Percentiles rank a stretch among this genome's conserved stretches.
Evolutionary conservation across 2,797 vertebrate genomes (phyloP).

Genomic region (Furcifer pardalis): DNA sequence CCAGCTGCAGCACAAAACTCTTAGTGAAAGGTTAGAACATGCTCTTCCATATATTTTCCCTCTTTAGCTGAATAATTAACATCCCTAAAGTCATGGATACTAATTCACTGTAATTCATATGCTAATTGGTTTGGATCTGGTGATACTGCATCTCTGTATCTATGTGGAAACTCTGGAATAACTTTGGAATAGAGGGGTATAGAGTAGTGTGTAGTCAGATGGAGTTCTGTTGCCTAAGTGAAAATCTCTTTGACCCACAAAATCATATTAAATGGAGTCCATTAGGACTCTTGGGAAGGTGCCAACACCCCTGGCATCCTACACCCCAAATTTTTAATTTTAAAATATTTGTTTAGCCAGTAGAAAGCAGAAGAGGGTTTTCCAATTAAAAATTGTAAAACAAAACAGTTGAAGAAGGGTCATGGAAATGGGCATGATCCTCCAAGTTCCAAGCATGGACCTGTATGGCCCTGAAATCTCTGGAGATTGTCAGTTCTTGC

Average conservation of each 20-base stretch:
- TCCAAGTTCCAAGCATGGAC: no score
- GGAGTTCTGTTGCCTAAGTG: background rate
- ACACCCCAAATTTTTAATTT: no score
- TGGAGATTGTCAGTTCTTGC: no score
- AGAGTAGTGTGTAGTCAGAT: background rate
- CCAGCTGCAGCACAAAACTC: slow-evolving; percentile 93
- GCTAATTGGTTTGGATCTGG: background rate
- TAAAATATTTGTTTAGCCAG: no score
- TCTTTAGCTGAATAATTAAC: background rate
- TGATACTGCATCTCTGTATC: background rate
- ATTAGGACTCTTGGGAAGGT: no score
- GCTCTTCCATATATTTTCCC: slow-evolving; percentile 25
- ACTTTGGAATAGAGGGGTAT: background rate
- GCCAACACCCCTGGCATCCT: no score
- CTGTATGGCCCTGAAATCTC: no score
- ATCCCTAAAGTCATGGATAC: background rate
- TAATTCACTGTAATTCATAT: background rate
- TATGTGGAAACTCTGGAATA: background rate
- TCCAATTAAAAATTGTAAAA: no score
- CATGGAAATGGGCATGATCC: no score
- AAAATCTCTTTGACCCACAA: background rate
- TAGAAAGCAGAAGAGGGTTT: no score
- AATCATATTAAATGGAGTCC: background rate
- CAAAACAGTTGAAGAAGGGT: no score
- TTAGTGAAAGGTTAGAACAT: slow-evolving; percentile 91